A percentile compares a stretch with the other conserved stretches of the same genome.
Evolutionary conservation across 1,140 invertebrate species (phyloP).

Genomic region (Neodiprion virginianus): DNA sequence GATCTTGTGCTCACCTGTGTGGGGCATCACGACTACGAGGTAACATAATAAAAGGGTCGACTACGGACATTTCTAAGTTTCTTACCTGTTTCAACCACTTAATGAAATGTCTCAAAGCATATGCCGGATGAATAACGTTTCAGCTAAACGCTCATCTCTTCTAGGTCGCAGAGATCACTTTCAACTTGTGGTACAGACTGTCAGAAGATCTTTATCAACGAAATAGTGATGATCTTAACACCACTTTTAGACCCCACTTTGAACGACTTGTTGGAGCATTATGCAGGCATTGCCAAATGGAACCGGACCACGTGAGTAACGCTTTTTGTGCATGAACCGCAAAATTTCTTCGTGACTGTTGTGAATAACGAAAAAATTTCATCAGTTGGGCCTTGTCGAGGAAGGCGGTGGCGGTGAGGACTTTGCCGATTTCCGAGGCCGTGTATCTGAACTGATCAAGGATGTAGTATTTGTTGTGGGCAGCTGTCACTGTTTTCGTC

Average conservation of each 20-base stretch:
- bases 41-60: slow-evolving; percentile 63
- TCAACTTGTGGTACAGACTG: slow-evolving; percentile 95
- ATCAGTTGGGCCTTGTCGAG: slow-evolving; percentile 83
- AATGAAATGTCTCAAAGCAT: too few species aligned
- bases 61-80: slow-evolving; percentile 42
- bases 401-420: slow-evolving; percentile 65
- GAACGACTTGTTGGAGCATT: slow-evolving; percentile 86
- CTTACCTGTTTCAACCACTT: too few species aligned
- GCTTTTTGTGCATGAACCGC: slow-evolving; percentile 20
- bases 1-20: slow-evolving; percentile 92
- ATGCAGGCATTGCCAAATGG: slow-evolving; percentile 89
- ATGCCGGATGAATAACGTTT: too few species aligned
- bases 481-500: slow-evolving; percentile 88
- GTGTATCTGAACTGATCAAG: slow-evolving; percentile 93
- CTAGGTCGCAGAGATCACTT: slow-evolving; percentile 95
- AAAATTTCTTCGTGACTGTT: slow-evolving; percentile 12
- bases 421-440: slow-evolving; percentile 84
- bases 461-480: slow-evolving; percentile 98
- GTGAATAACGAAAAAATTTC: slow-evolving; percentile 21
- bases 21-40: slow-evolving; percentile 96
- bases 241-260: slow-evolving; percentile 87
- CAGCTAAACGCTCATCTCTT: slow-evolving; percentile 28
- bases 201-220: slow-evolving; percentile 94
- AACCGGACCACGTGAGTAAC: slow-evolving; percentile 81
- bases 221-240: slow-evolving; percentile 79